Conservation (phyloP, 2,888 invertebrate genomes). For the Acrobasis consociella region DNA sequence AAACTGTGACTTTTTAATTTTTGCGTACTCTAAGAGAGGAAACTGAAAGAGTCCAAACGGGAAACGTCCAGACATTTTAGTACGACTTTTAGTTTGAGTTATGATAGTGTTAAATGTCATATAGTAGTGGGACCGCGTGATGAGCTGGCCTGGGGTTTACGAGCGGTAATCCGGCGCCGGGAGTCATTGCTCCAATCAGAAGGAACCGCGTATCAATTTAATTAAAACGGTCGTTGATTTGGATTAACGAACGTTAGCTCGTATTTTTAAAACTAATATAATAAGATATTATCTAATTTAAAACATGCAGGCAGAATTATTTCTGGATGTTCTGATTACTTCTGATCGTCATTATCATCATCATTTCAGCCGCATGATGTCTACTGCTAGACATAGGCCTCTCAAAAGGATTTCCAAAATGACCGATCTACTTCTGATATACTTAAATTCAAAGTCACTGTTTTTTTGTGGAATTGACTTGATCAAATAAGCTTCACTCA, state of each 20-base stretch:
- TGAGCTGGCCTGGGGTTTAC: background rate
- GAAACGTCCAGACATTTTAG: background rate
- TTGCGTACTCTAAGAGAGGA: background rate
- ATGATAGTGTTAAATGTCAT: conserved; percentile 15
- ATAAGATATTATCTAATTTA: too few relatives aligned
- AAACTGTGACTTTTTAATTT: background rate
- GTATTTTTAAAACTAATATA: background rate
- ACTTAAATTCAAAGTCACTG: too few relatives aligned
- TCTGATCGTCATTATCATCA: too few relatives aligned
- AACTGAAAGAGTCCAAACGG: background rate
- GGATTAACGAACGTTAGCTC: background rate
- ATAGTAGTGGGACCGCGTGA: conserved; percentile 3
- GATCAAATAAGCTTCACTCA: too few relatives aligned
- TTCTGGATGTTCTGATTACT: too few relatives aligned
- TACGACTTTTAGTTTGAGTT: conserved; percentile 5
- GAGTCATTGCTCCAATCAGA: background rate
- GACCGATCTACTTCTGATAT: too few relatives aligned
- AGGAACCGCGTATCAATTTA: background rate
- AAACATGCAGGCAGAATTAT: too few relatives aligned
- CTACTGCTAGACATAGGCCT: too few relatives aligned
- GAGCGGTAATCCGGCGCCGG: conserved; percentile 10
- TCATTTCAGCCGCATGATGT: too few relatives aligned
- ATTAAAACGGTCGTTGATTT: background rate
- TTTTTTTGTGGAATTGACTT: too few relatives aligned
- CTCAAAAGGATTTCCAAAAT: too few relatives aligned